Base-by-base conservation (phyloP, 2,797 vertebrate genomes). In the Mionectes olivaceus region DNA sequence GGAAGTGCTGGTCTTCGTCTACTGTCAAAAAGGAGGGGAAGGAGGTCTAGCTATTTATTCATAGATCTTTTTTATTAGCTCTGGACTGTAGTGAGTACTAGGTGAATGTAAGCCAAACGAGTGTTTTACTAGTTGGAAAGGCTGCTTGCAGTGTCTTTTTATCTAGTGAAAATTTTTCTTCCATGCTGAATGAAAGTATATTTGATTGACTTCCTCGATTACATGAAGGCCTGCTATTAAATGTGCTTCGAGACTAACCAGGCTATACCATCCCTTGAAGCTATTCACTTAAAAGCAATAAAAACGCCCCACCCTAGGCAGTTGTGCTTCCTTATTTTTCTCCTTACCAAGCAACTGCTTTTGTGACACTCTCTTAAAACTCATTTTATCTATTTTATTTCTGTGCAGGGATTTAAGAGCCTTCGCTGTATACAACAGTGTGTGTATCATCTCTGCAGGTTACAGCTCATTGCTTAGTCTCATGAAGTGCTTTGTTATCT, bases 241-340 rank as follows among this genome's bases (percentile, higher is more conserved):
- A 28, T 0, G 0, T 60, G 14, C 14, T 68, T 91, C 11, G 33
- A 60, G 44, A 57, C 44, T 85, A 63, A 60, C 22, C 23, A 28
- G 28, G 16, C 19, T 83, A 0, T 65, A 52, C 32, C 6, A 4
- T 83, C 28, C 17, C 7, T 53, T 19, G 7, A 3, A 79, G 13
- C 16, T 63, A 0, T 77, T 89, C 2, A 7, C 50, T 76, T 76
- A 32, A 0, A 67, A 73, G 8, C 24, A 75, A 3, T 10, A 75
- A 19, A 6, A n/a, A 21, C 37, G 32, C n/a, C 4, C 0, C 4
- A 35, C 3, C 15, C 15, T 41, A 17, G 39, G 41, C 41, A 70
- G 4, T 39, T 73, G 11, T 25, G 13, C 27, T 67, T 71, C 41
- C 18, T 24, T 69, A 11, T 55, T 82, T 19, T 65, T 2, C 27